Conservation (phyloP, 2,797 vertebrate genomes). For the Esox lucius region DNA sequence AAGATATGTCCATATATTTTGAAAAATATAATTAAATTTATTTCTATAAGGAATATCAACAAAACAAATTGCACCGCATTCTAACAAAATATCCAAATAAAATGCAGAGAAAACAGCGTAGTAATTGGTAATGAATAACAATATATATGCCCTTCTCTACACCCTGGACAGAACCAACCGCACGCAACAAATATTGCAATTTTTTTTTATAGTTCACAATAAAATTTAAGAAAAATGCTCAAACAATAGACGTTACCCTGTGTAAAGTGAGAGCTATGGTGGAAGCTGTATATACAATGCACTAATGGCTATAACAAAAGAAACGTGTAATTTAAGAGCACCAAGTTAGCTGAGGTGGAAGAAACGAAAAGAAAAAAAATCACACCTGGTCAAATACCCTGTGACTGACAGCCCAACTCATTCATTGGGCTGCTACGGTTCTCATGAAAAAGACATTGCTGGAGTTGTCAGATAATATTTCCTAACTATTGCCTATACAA, state of each 20-base stretch:
- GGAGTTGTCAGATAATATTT: conserved; percentile 59
- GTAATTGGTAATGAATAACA: not conserved
- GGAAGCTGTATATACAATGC: conserved; percentile 67
- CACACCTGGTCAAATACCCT: conserved; percentile 73
- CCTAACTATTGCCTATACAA: conserved; percentile 57
- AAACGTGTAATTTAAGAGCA: conserved; percentile 75
- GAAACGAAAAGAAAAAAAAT: conserved; percentile 59
- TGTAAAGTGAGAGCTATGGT: conserved; percentile 38
- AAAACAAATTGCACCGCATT: not conserved
- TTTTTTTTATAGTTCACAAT: not conserved
- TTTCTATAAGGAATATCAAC: not conserved
- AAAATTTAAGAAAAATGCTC: conserved; percentile 3
- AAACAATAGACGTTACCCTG: conserved; percentile 43
- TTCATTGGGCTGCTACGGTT: conserved; percentile 59
- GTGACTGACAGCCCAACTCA: conserved; percentile 41
- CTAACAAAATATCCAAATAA: not conserved
- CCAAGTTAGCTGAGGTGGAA: conserved; percentile 70
- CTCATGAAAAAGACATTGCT: conserved; percentile 56
- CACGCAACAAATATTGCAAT: not conserved
- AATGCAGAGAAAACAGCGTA: not conserved
- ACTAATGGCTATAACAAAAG: conserved; percentile 55
- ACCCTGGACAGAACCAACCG: not conserved
- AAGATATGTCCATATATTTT: too few relatives aligned
- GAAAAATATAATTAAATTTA: not conserved
- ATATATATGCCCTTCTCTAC: too few relatives aligned